Base-by-base conservation (phyloP, 2,888 invertebrate genomes). In the Galeruca laticollis region DNA sequence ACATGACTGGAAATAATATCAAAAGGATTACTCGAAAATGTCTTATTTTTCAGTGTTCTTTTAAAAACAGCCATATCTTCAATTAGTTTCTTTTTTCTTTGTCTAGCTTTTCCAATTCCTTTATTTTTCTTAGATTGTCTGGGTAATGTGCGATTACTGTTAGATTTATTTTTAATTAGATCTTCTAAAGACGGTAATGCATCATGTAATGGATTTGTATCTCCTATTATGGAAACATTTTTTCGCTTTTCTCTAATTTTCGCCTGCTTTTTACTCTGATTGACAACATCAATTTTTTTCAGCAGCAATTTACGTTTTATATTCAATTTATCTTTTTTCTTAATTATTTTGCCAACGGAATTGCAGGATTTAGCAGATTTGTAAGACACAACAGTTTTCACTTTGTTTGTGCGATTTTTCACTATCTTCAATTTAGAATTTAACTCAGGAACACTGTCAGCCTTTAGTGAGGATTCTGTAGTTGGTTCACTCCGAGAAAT, bases 271-370 rank as follows among this genome's bases (percentile, higher is more conserved):
- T 82, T 82, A 69, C 79, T 69, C 61, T 81, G 78, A 57, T 80
- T 79, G 5, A 81, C 75, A 10, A 77, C 69, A 69, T 83, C 82
- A 40, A 84, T 81, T 73, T 82, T 83, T 63, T 79, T 77, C 64
- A 82, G 56, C 31, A 84, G 75, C 18, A 81, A 64, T 52, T 82
- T 77, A 37, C 79, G 73, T 51, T 81, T 78, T 20, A 83, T 68
- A 67, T 79, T 80, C 8, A 82, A 43, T 75, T 84, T 84, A 4
- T 84, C 82, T 70, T 83, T 84, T 70, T 84, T 84, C 3, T 80
- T 70, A 33, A 82, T 67, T 18, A 68, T 62, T 54, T 73, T 80
- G 3, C 73, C 72, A 26, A 63, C 74, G 0, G 72, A 70, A 31
- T 73, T 71, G 52, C 80, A 78, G 0, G 80, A 81, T 77, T 83